Conservation (phyloP, 2,797 vertebrate species). For the Syngnathus acus region DNA sequence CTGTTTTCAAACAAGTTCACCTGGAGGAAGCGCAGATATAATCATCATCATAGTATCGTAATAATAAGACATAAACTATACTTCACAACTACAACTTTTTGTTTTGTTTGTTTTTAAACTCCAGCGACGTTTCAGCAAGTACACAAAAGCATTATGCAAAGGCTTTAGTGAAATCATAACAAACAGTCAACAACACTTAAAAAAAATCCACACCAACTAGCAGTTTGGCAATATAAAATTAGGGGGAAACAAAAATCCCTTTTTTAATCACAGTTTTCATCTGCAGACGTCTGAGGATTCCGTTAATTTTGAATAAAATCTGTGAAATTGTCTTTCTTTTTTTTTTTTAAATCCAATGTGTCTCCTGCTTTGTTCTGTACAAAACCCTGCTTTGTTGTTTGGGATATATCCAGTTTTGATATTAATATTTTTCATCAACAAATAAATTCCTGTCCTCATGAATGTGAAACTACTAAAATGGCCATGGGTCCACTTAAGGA, state of each 20-base stretch:
- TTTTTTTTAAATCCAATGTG: slow-evolving; percentile 14
- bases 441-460: background rate
- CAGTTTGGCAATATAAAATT: slow-evolving; percentile 35
- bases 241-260: background rate
- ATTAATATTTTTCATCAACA: background rate
- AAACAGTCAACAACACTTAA: slow-evolving; percentile 20
- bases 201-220: slow-evolving; percentile 34
- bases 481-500: background rate
- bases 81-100: slow-evolving; percentile 20
- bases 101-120: slow-evolving; percentile 5
- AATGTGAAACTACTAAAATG: background rate
- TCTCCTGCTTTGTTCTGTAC: background rate
- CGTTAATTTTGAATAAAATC: slow-evolving; percentile 8
- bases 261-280: slow-evolving; percentile 15
- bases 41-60: background rate
- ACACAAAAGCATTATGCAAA: slow-evolving; percentile 34
- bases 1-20: background rate
- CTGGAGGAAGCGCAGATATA: slow-evolving; percentile 1
- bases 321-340: slow-evolving; percentile 14
- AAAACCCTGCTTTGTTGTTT: background rate
- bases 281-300: slow-evolving; percentile 7
- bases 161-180: slow-evolving; percentile 46
- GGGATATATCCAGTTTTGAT: background rate
- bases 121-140: slow-evolving; percentile 21
- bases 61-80: slow-evolving; percentile 6